These are phyloP conservation scores for Spisula solida DNA, from an alignment of 2,888 invertebrate species.

Conservation along the genomic window DNA sequence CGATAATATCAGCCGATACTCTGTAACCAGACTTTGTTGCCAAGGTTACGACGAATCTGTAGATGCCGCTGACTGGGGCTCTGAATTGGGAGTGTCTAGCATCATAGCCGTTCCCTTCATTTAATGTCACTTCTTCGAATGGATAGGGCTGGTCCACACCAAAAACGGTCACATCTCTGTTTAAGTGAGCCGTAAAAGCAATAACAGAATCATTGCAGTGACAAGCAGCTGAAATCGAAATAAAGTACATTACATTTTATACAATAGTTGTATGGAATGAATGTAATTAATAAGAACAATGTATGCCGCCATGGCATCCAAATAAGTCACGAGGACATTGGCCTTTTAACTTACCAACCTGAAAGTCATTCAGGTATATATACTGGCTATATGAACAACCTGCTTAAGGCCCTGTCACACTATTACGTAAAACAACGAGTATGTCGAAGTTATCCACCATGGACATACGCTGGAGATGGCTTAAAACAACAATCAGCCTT, in stretches of 20 bases:
- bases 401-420: too few species aligned
- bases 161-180: constrained; percentile 52
- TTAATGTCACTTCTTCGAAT: constrained; percentile 84
- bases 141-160: constrained; percentile 71
- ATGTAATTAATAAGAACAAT: too few species aligned
- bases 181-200: constrained; percentile 67
- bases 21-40: constrained; percentile 79
- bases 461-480: too few species aligned
- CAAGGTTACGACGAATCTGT: constrained; percentile 83
- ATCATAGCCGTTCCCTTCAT: constrained; percentile 82
- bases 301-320: too few species aligned
- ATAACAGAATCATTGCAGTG: constrained; percentile 50
- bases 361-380: too few species aligned
- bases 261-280: not conserved
- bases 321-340: too few species aligned
- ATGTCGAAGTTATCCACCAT: too few species aligned
- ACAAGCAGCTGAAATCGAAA: constrained; percentile 54
- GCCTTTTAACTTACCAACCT: too few species aligned
- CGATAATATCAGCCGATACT: constrained; percentile 57
- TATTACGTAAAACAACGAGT: too few species aligned
- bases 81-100: constrained; percentile 82
- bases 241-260: not conserved
- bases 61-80: constrained; percentile 84
- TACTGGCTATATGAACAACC: too few species aligned
- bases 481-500: too few species aligned